phyloP scores from a whole-genome alignment of 2,797 vertebrate genomes.

The Macropus fuliginosus region DNA sequence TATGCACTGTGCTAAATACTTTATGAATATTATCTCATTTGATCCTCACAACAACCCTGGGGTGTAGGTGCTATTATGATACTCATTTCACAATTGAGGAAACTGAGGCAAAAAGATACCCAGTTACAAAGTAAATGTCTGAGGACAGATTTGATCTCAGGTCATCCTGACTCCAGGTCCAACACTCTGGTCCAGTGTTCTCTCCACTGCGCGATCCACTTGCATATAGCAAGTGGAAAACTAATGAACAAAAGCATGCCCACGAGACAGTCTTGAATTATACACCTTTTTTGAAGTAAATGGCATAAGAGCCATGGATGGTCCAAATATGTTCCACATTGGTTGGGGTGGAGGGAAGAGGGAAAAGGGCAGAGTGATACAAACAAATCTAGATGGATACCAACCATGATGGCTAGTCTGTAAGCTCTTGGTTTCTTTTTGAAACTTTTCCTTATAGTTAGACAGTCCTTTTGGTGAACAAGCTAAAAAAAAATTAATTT shows the following conservation, averaged over 20 bases:
- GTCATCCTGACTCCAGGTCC: not conserved
- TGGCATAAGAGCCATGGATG: conserved; percentile 54
- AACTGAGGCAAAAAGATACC: not conserved
- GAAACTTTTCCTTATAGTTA: conserved; percentile 73
- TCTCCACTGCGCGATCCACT: not conserved
- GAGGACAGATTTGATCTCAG: not conserved
- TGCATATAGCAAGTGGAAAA: conserved; percentile 54
- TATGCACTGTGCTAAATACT: not conserved
- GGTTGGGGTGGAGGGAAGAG: not conserved
- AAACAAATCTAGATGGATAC: conserved; percentile 43
- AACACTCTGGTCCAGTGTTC: not conserved
- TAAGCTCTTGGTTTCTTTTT: conserved; percentile 72
- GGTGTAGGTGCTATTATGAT: not conserved
- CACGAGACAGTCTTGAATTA: conserved; percentile 47
- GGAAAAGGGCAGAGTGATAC: conserved; percentile 54
- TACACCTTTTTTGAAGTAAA: conserved; percentile 61
- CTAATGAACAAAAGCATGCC: conserved; percentile 66
- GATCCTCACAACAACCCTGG: not conserved
- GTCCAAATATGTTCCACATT: conserved; percentile 55
- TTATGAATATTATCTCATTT: not conserved
- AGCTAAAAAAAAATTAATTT: conserved; percentile 69
- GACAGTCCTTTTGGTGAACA: not conserved
- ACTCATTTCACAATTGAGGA: not conserved
- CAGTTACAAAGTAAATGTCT: not conserved
- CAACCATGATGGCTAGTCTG: conserved; percentile 58